phyloP scores from a whole-genome alignment of 1,140 invertebrate genomes.

The Cotesia chilonis region DNA sequence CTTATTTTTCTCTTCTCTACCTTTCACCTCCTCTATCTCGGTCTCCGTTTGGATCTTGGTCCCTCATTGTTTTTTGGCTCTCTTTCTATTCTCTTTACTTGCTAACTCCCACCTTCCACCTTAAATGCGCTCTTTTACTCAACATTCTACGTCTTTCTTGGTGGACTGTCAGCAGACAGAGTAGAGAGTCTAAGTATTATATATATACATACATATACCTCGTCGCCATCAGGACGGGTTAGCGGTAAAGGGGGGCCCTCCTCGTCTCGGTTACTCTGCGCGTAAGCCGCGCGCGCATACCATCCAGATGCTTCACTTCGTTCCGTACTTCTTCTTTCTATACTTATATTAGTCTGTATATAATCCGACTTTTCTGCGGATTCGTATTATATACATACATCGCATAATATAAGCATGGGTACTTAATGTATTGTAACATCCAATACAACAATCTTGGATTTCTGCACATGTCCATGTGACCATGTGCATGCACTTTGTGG shows the following conservation, averaged over 20 bases:
- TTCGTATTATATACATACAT: neutral
- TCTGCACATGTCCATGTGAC: no score
- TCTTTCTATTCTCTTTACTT: neutral
- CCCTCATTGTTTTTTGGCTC: no score
- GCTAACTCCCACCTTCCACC: constrained; percentile 10
- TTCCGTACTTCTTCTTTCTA: constrained; percentile 39
- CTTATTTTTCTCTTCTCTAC: neutral
- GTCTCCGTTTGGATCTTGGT: no score
- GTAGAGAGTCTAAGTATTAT: no score
- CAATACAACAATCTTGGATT: no score
- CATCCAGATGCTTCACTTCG: constrained; percentile 48
- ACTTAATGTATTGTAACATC: no score
- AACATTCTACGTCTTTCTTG: constrained; percentile 19
- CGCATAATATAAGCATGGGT: neutral
- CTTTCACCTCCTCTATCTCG: neutral
- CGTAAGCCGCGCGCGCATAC: constrained; percentile 34
- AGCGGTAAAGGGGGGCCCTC: constrained; percentile 6
- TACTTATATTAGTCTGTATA: no score
- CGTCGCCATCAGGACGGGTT: constrained; percentile 15
- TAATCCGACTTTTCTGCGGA: constrained; percentile 19
- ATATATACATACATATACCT: constrained; percentile 12
- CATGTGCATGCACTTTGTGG: neutral
- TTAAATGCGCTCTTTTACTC: constrained; percentile 19
- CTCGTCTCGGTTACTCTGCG: no score
- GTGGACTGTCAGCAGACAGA: constrained; percentile 21